Base-by-base conservation (phyloP, 1,140 invertebrate genomes). In the Lycorma delicatula region DNA sequence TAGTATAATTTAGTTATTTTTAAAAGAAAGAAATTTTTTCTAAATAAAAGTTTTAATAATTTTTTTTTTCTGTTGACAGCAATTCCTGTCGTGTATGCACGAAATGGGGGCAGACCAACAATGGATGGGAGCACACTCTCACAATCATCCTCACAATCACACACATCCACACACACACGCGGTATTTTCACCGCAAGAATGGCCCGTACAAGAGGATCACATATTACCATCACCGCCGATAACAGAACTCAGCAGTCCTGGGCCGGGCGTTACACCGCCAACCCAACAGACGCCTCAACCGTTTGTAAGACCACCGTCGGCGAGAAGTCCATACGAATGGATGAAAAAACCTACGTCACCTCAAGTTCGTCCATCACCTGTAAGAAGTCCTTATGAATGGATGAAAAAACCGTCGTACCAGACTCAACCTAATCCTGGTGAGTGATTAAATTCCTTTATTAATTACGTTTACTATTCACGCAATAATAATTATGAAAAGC, bases 321-420 rank as follows among this genome's bases (percentile, higher is more conserved):
- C 26, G 27, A 41, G 44, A 29, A 38, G 22, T 49, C 44, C 44
- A 12, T 31, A 34, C 34, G 54, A 56, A 5, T 52, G 54, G 48
- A 29, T 29, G n/a, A 41, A 38, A 12, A 54, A 60, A 44, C 41
- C 41, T 20, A 22, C 31, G 38, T 34, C 34, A 46, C 48, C 53
- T 9, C n/a, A n/a, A n/a, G n/a, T n/a, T 20, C 20, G 79, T 66
- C 86, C 87, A 13, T 75, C 81, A 6, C 81, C 83, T 1, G 79
- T 81, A 13, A 75, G 86, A 13, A 87, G 85, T 51, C 89, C 89
- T 0, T 92, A 82, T 68, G 89, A 91, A 61, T 93, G 89, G 89
- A 92, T 93, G 82, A 91, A 87, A 68, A 91, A 89, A 70, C 83
- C 86, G 0, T 83, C 85, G 9, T 91, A 91, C 69, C 86, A 89